phyloP scores from a whole-genome alignment of 2,113 vertebrate genomes.

The Nerophis lumbriciformis region DNA sequence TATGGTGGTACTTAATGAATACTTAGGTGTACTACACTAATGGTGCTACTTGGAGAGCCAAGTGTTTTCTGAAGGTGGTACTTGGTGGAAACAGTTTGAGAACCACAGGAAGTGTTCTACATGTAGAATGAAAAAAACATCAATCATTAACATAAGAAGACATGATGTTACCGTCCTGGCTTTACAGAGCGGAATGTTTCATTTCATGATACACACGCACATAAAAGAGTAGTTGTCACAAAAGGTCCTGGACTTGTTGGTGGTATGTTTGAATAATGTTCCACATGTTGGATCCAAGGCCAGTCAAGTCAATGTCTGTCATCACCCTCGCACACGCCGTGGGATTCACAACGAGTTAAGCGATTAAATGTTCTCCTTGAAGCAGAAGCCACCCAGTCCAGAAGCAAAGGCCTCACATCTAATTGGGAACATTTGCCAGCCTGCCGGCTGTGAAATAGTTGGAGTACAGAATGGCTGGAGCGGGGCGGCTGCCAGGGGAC shows the following conservation, averaged over 20 bases:
- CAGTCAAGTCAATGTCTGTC: conserved; percentile 14
- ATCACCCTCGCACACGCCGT: conserved; percentile 25
- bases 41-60: too few species aligned
- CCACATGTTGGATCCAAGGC: conserved; percentile 2
- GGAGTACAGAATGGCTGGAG: conserved; percentile 51
- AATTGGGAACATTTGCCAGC: conserved; percentile 55
- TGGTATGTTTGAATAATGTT: neutral
- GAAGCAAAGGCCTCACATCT: conserved; percentile 52
- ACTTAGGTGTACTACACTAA: too few species aligned
- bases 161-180: conserved; percentile 6
- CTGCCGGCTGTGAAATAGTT: conserved; percentile 47
- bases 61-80: too few species aligned
- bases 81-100: too few species aligned
- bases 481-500: conserved; percentile 33
- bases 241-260: conserved; percentile 15
- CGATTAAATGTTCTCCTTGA: conserved; percentile 42
- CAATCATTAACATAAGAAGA: too few species aligned
- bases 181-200: conserved; percentile 14
- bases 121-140: too few species aligned
- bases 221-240: conserved; percentile 5
- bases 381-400: conserved; percentile 38
- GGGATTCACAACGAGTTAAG: conserved; percentile 32
- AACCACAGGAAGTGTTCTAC: too few species aligned
- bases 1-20: too few species aligned
- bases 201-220: neutral